A percentile compares a stretch with the other conserved stretches of the same genome.
phyloP scores from a whole-genome alignment of 2,797 vertebrate species.

The Protosalanx chinensis region DNA sequence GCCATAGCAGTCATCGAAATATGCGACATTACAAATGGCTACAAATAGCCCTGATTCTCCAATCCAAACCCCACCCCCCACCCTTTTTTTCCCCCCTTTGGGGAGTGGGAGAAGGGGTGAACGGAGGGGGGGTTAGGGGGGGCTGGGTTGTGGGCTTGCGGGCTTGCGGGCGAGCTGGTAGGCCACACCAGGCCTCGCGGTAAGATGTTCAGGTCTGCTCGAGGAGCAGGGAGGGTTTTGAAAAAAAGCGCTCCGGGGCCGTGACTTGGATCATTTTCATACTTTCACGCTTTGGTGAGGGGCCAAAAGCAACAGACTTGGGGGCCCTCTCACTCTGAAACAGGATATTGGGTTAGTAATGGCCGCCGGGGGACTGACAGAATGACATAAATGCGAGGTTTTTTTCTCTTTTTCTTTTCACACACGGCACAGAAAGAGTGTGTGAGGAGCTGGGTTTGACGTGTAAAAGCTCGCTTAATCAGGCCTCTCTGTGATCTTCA shows the following conservation, averaged over 20 bases:
- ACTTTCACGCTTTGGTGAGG: constrained; percentile 70
- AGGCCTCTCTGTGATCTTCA: constrained; percentile 21
- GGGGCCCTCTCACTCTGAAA: constrained; percentile 71
- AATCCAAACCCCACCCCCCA: neutral
- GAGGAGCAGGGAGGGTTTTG: constrained; percentile 63
- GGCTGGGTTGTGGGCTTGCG: constrained; percentile 1
- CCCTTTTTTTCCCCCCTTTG: constrained; percentile 17
- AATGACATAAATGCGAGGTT: constrained; percentile 64
- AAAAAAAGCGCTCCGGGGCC: constrained; percentile 54
- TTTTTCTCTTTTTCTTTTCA: constrained; percentile 55
- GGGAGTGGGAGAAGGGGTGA: constrained; percentile 16
- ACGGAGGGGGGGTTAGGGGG: constrained; percentile 10
- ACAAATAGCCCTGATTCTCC: constrained; percentile 36
- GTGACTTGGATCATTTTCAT: constrained; percentile 78
- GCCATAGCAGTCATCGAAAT: constrained; percentile 53
- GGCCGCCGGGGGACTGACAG: constrained; percentile 68
- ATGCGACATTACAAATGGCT: constrained; percentile 56
- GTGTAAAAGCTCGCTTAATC: constrained; percentile 33
- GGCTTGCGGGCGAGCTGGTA: neutral
- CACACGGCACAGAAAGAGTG: constrained; percentile 45
- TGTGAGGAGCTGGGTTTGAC: constrained; percentile 36
- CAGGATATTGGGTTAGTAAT: constrained; percentile 79
- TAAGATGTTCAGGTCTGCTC: constrained; percentile 53
- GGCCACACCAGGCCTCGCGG: no score
- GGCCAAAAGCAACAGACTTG: constrained; percentile 74